These are phyloP conservation scores for Ophonus ardosiacus DNA, from an alignment of 2,888 invertebrate species.

Conservation along the genomic window DNA sequence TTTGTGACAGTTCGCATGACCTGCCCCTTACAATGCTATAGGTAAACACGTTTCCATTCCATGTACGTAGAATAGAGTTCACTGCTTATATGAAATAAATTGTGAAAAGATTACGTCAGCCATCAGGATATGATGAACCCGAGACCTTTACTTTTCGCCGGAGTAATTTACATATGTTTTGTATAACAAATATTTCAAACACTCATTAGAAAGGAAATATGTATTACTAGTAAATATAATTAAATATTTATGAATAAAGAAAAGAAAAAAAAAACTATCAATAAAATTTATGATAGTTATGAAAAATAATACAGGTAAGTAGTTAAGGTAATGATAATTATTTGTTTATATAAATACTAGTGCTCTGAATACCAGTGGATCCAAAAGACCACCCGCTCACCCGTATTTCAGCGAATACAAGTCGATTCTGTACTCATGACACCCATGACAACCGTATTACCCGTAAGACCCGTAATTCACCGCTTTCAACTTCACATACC, in stretches of 20 bases:
- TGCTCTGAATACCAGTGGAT: too few species aligned
- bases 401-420: too few species aligned
- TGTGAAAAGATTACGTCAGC: background rate
- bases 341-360: constrained; percentile 5
- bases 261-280: background rate
- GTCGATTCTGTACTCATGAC: too few species aligned
- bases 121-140: background rate
- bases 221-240: background rate
- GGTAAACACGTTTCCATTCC: too few species aligned
- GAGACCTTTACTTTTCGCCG: background rate
- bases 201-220: background rate
- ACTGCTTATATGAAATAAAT: background rate
- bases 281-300: background rate
- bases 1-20: too few species aligned
- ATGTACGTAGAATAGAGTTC: too few species aligned
- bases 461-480: too few species aligned
- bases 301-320: background rate
- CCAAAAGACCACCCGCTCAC: too few species aligned
- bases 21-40: too few species aligned
- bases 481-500: too few species aligned
- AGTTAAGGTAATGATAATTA: background rate
- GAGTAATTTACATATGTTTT: background rate
- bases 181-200: background rate
- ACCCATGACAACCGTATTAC: too few species aligned
- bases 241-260: background rate